Evolutionary conservation across 1,140 invertebrate species (phyloP).

Genomic region (Pogonomyrmex barbatus): DNA sequence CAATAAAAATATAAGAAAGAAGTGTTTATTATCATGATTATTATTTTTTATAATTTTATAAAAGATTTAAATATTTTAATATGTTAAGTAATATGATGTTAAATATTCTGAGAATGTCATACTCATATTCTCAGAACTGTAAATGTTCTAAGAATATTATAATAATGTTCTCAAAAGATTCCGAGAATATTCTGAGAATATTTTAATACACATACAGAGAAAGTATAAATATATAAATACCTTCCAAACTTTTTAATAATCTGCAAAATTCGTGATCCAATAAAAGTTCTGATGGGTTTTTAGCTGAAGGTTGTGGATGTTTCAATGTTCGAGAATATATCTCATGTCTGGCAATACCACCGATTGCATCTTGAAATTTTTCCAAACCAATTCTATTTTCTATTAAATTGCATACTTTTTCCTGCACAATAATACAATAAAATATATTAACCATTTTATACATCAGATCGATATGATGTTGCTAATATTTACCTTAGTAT

Average conservation of each 20-base stretch:
- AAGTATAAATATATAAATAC: conserved; percentile 78
- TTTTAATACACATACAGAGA: no score
- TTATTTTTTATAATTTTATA: background rate
- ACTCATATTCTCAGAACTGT: no score
- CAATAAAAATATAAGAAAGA: no score
- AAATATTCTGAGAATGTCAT: no score
- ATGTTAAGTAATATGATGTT: background rate
- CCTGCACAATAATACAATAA: conserved; percentile 84
- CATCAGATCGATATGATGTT: background rate
- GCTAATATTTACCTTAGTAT: conserved; percentile 88
- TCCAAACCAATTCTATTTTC: conserved; percentile 97
- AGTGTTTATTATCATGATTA: no score
- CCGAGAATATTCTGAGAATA: no score
- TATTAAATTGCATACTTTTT: conserved; percentile 94
- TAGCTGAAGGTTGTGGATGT: conserved; percentile 94
- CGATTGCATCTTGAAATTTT: conserved; percentile 94
- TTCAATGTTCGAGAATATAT: conserved; percentile 96
- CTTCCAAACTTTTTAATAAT: conserved; percentile 93
- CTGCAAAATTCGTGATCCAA: conserved; percentile 98
- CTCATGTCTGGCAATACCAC: conserved; percentile 95
- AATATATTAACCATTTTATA: background rate
- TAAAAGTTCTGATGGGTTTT: conserved; percentile 92
- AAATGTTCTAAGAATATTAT: no score
- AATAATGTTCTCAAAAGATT: no score
- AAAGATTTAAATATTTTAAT: conserved; percentile 23